Percentiles rank a stretch among this genome's conserved stretches.
Conservation (phyloP, 2,888 invertebrate species). For the Uloborus plumipes region DNA sequence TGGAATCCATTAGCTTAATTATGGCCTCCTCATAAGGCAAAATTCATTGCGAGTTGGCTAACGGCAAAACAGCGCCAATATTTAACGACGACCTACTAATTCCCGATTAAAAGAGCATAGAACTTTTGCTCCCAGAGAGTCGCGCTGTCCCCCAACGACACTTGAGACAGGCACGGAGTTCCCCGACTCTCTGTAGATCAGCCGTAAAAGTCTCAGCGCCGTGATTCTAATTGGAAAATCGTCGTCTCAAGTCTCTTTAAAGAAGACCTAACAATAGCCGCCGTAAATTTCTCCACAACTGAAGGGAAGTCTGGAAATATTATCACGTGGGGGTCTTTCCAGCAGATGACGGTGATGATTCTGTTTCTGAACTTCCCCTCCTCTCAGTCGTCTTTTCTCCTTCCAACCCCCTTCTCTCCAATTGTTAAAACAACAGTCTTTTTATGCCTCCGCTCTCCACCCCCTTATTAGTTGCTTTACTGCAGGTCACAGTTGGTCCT, state of each 20-base stretch:
- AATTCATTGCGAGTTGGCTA: too few relatives aligned
- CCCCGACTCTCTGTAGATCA: slow-evolving; percentile 23
- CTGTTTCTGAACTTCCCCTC: slow-evolving; percentile 34
- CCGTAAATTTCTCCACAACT: slow-evolving; percentile 45
- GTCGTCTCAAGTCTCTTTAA: slow-evolving; percentile 15
- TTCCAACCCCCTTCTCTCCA: slow-evolving; percentile 11
- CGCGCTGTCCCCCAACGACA: too few relatives aligned
- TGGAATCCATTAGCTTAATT: too few relatives aligned
- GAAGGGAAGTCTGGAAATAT: slow-evolving; percentile 34
- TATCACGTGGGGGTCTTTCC: slow-evolving; percentile 34
- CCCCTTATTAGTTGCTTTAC: slow-evolving; percentile 62
- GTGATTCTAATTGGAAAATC: slow-evolving; percentile 28
- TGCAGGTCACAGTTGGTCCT: slow-evolving; percentile 62
- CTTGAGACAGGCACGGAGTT: too few relatives aligned
- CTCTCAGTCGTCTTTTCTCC: not conserved
- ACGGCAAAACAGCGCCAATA: too few relatives aligned
- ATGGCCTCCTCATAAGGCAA: too few relatives aligned
- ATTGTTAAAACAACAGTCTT: slow-evolving; percentile 62
- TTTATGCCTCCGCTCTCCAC: slow-evolving; percentile 53
- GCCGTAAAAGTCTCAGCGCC: slow-evolving; percentile 9
- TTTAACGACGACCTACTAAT: too few relatives aligned
- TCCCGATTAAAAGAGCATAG: too few relatives aligned
- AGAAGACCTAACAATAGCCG: slow-evolving; percentile 23
- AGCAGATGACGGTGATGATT: slow-evolving; percentile 60
- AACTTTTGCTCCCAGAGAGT: too few relatives aligned